A percentile compares a stretch with the other conserved stretches of the same genome.
Conservation (phyloP, 2,888 invertebrate genomes). For the Dryadula phaetusa region DNA sequence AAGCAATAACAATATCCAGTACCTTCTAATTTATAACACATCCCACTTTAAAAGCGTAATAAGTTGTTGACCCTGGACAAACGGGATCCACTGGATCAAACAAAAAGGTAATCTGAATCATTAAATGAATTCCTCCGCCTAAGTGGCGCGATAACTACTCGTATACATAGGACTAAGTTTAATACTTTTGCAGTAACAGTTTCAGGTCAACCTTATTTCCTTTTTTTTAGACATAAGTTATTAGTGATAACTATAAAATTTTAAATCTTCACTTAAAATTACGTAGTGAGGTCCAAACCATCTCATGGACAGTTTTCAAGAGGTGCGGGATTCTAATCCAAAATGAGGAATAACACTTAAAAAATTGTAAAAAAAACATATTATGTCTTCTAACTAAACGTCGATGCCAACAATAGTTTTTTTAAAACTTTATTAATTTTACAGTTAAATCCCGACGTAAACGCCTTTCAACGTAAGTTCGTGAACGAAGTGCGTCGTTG, state of each 20-base stretch:
- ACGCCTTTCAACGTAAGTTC: slow-evolving; percentile 96
- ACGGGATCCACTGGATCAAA: slow-evolving; percentile 37
- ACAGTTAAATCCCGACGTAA: slow-evolving; percentile 93
- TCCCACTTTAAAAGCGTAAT: slow-evolving; percentile 29
- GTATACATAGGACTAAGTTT: neutral
- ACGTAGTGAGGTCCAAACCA: too few relatives aligned
- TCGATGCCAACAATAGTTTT: neutral
- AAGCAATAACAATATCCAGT: slow-evolving; percentile 26
- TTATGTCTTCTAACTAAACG: too few relatives aligned
- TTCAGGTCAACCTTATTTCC: neutral
- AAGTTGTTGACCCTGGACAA: slow-evolving; percentile 41
- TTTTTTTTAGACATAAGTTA: neutral
- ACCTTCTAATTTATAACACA: slow-evolving; percentile 35
- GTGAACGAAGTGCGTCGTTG: slow-evolving; percentile 96
- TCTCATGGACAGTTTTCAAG: too few relatives aligned
- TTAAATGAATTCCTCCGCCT: slow-evolving; percentile 35
- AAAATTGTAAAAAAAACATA: too few relatives aligned
- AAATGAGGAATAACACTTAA: too few relatives aligned
- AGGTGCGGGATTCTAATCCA: too few relatives aligned
- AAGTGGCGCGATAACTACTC: slow-evolving; percentile 13
- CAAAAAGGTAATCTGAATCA: slow-evolving; percentile 35
- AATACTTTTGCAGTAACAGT: slow-evolving; percentile 1
- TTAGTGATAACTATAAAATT: too few relatives aligned
- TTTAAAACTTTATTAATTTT: neutral
- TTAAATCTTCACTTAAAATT: too few relatives aligned